A percentile compares a stretch with the other conserved stretches of the same genome.
Evolutionary conservation across 1,140 invertebrate species (phyloP).

Genomic region (Thaumatotibia leucotreta): DNA sequence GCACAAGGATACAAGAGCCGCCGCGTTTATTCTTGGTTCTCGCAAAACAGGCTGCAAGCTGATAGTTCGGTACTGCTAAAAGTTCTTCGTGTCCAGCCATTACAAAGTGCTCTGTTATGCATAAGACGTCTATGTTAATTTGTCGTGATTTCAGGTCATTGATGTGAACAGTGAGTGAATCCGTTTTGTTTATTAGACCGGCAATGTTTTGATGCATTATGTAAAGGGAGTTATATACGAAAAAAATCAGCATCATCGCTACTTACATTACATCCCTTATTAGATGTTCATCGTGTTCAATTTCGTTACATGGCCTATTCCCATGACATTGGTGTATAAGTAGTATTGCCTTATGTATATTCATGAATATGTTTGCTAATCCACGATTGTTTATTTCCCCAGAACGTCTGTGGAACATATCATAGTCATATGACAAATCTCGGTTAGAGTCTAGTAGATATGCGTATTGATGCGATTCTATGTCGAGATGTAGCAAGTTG

Average conservation of each 20-base stretch:
- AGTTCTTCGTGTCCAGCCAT: background rate
- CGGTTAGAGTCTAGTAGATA: background rate
- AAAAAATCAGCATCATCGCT: no score
- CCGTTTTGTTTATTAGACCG: no score
- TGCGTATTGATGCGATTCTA: background rate
- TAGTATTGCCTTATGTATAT: no score
- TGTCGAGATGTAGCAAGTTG: background rate
- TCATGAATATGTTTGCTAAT: background rate
- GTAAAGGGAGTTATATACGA: no score
- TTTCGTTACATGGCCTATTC: no score
- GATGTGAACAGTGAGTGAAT: background rate
- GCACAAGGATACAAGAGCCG: background rate
- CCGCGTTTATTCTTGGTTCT: background rate
- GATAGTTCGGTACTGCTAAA: background rate
- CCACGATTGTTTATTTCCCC: background rate
- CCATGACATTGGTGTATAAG: no score
- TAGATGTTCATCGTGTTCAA: no score
- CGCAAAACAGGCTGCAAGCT: background rate
- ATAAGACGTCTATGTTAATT: background rate
- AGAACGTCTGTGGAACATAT: background rate
- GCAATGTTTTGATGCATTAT: no score
- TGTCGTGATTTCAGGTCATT: background rate
- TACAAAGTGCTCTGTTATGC: background rate
- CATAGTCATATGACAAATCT: background rate
- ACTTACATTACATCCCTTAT: no score